A percentile compares a stretch with the other conserved stretches of the same genome.
phyloP scores from a whole-genome alignment of 2,888 invertebrate species.

The Caenorhabditis japonica region DNA sequence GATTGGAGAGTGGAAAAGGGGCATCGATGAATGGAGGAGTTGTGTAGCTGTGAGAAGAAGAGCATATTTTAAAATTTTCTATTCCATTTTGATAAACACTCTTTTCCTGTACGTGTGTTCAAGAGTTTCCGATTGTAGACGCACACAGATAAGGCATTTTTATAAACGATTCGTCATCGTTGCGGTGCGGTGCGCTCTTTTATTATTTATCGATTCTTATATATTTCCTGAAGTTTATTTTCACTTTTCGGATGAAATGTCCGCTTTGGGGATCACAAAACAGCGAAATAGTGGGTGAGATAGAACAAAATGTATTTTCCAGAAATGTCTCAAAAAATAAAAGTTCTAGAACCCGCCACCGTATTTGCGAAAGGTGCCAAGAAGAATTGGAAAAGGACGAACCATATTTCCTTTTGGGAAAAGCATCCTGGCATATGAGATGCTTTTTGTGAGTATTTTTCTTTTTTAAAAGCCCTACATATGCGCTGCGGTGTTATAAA shows the following conservation, averaged over 20 bases:
- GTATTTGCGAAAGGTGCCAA: constrained; percentile 40
- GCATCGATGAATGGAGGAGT: constrained; percentile 12
- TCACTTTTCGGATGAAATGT: constrained; percentile 3
- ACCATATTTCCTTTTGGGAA: constrained; percentile 35
- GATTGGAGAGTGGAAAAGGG: constrained; percentile 19
- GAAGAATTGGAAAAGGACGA: constrained; percentile 41
- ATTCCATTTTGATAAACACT: neutral
- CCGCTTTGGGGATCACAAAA: constrained; percentile 11
- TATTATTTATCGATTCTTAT: constrained; percentile 16
- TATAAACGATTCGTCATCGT: constrained; percentile 45
- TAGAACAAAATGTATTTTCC: neutral
- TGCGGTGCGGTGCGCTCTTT: constrained; percentile 12
- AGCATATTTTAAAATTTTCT: too few species aligned
- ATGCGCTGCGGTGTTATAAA: too few species aligned
- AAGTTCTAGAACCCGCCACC: constrained; percentile 6
- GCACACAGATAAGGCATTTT: constrained; percentile 27
- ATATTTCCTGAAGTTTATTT: neutral
- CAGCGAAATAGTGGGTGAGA: constrained; percentile 37
- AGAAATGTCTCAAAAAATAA: too few species aligned
- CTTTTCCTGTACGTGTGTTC: constrained; percentile 25
- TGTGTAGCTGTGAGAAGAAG: too few species aligned
- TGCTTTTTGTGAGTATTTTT: constrained; percentile 87
- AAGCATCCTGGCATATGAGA: constrained; percentile 90
- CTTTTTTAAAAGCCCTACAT: too few species aligned
- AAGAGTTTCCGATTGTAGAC: constrained; percentile 20